Conservation (phyloP, 2,888 invertebrate genomes). For the Cetonia aurata region DNA sequence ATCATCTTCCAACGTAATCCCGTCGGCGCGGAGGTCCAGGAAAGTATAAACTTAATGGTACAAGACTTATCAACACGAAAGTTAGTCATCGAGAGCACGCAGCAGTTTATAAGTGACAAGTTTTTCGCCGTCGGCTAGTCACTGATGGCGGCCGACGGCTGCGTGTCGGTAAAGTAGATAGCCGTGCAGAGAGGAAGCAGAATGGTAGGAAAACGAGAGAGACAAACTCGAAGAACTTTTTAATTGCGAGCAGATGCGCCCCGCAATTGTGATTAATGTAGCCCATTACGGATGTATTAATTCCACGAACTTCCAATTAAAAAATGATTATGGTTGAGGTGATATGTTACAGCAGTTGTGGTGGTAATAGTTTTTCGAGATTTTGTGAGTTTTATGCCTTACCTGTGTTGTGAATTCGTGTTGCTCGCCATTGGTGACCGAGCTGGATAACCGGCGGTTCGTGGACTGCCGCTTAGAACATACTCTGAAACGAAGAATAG, state of each 20-base stretch:
- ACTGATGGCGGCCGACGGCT: neutral
- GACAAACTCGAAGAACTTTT: constrained; percentile 32
- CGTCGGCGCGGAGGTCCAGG: neutral
- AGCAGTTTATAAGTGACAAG: constrained; percentile 31
- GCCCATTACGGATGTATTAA: constrained; percentile 36
- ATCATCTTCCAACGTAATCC: constrained; percentile 24
- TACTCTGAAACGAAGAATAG: constrained; percentile 67
- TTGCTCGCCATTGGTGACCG: constrained; percentile 65
- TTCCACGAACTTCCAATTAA: constrained; percentile 32
- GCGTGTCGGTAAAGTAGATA: neutral
- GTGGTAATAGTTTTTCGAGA: no score
- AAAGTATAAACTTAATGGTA: constrained; percentile 37
- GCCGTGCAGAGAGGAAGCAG: neutral
- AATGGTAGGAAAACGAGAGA: neutral
- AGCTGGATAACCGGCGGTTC: constrained; percentile 66
- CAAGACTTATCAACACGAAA: constrained; percentile 27
- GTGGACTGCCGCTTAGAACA: constrained; percentile 69
- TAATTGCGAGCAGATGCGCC: constrained; percentile 51
- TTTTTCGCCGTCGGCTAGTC: constrained; percentile 10
- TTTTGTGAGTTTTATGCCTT: constrained; percentile 54
- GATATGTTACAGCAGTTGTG: neutral
- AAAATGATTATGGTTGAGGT: constrained; percentile 25
- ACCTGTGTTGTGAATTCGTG: constrained; percentile 67
- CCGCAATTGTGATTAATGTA: constrained; percentile 45
- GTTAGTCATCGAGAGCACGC: constrained; percentile 24